Conservation (phyloP, 1,140 invertebrate species). For the Contarinia nasturtii region DNA sequence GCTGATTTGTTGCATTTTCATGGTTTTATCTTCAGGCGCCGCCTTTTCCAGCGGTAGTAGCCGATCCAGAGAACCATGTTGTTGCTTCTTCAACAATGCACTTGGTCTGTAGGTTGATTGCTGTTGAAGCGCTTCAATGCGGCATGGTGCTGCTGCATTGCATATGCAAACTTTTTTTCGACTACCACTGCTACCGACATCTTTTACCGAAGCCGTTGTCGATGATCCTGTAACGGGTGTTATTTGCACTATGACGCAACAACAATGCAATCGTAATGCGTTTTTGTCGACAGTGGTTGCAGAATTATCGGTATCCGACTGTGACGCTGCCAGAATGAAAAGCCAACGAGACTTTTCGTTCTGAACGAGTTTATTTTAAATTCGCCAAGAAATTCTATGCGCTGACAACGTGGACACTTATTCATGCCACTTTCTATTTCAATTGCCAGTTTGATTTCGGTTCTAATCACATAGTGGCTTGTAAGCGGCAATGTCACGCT, state of each 20-base stretch:
- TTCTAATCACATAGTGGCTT: too few relatives aligned
- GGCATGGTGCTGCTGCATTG: slow-evolving; percentile 17
- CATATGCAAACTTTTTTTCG: slow-evolving; percentile 18
- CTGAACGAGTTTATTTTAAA: too few relatives aligned
- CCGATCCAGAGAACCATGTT: slow-evolving; percentile 20
- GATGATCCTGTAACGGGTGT: slow-evolving; percentile 23
- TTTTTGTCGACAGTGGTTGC: slow-evolving; percentile 15
- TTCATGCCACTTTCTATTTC: too few relatives aligned
- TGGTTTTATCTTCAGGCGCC: neutral
- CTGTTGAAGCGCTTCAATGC: slow-evolving; percentile 15
- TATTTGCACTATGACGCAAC: slow-evolving; percentile 26
- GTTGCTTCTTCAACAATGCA: slow-evolving; percentile 7
- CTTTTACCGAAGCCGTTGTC: slow-evolving; percentile 25
- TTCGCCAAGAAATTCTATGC: too few relatives aligned
- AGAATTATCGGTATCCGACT: neutral
- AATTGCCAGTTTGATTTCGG: too few relatives aligned
- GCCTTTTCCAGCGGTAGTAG: slow-evolving; percentile 8
- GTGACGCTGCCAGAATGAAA: slow-evolving; percentile 2
- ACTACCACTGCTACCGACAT: slow-evolving; percentile 18
- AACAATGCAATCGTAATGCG: slow-evolving; percentile 24
- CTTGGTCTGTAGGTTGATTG: slow-evolving; percentile 9
- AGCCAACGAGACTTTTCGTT: neutral
- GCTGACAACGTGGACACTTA: too few relatives aligned
- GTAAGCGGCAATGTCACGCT: too few relatives aligned
- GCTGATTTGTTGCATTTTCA: neutral